Conservation (phyloP, 2,797 vertebrate genomes). For the Periophthalmus magnuspinnatus region DNA sequence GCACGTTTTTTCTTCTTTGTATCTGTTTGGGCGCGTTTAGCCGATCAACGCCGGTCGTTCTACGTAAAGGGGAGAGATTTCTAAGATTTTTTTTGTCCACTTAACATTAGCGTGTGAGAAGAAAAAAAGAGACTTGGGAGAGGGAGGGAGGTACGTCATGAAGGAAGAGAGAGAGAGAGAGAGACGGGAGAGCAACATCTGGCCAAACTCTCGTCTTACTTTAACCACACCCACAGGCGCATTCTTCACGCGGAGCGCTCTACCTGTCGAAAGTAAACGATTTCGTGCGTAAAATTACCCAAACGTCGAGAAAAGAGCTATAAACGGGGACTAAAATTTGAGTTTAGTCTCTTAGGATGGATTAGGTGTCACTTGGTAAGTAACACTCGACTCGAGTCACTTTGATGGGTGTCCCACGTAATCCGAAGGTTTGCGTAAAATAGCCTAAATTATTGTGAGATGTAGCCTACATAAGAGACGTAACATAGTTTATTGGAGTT, state of each 20-base stretch:
- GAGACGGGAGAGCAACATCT: constrained; percentile 36
- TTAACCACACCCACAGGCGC: constrained; percentile 68
- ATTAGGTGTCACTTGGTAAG: constrained; percentile 51
- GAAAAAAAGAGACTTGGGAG: not conserved
- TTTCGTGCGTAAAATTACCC: constrained; percentile 24
- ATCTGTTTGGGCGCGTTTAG: no score
- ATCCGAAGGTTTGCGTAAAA: not conserved
- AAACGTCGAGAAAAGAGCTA: constrained; percentile 1
- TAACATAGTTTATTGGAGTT: no score
- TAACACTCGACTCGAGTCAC: not conserved
- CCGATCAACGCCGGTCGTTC: no score
- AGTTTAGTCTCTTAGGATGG: constrained; percentile 21
- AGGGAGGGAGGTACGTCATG: not conserved
- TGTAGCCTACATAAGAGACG: no score
- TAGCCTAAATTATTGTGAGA: no score
- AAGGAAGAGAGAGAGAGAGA: constrained; percentile 11
- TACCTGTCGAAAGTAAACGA: constrained; percentile 47
- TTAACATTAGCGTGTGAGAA: not conserved
- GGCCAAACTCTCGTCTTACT: constrained; percentile 25
- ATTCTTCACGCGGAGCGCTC: constrained; percentile 35
- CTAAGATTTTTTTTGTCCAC: not conserved
- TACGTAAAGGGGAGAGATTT: no score
- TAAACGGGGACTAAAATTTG: not conserved
- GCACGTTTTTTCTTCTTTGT: not conserved
- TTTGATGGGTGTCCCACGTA: not conserved